Evolutionary conservation across 2,797 vertebrate genomes (phyloP).

Genomic region (Ctenochaetus hawaiiensis): DNA sequence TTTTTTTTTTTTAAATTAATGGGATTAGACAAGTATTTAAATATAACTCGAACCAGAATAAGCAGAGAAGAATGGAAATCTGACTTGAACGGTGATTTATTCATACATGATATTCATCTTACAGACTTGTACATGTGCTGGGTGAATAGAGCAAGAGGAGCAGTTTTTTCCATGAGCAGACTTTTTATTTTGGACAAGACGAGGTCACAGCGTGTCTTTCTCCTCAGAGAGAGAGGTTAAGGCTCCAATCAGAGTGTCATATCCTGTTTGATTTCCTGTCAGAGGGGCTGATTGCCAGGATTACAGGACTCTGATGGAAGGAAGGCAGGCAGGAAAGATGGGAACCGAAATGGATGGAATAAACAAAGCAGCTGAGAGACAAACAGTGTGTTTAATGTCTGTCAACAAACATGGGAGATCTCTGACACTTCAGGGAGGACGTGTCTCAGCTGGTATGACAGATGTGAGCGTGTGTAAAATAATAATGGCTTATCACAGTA

Average conservation of each 20-base stretch:
- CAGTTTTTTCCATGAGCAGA: background rate
- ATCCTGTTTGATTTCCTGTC: constrained; percentile 69
- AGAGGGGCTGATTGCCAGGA: constrained; percentile 44
- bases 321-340: background rate
- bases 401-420: constrained; percentile 9
- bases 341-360: constrained; percentile 12
- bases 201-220: constrained; percentile 24
- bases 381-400: constrained; percentile 30
- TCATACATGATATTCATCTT: background rate
- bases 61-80: background rate
- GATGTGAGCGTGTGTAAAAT: background rate
- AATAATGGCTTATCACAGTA: background rate
- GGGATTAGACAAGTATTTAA: too few relatives aligned
- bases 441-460: constrained; percentile 12
- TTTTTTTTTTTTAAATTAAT: too few relatives aligned
- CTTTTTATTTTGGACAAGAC: constrained; percentile 20
- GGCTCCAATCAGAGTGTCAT: constrained; percentile 42
- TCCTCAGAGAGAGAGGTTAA: constrained; percentile 40
- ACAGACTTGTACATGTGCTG: background rate
- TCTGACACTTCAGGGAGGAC: constrained; percentile 24
- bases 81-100: background rate
- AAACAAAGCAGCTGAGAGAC: background rate
- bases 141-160: background rate
- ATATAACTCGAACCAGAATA: too few relatives aligned
- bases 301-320: constrained; percentile 28